Evolutionary conservation across 2,888 invertebrate genomes (phyloP).

Genomic region (Sphinx pinastri): DNA sequence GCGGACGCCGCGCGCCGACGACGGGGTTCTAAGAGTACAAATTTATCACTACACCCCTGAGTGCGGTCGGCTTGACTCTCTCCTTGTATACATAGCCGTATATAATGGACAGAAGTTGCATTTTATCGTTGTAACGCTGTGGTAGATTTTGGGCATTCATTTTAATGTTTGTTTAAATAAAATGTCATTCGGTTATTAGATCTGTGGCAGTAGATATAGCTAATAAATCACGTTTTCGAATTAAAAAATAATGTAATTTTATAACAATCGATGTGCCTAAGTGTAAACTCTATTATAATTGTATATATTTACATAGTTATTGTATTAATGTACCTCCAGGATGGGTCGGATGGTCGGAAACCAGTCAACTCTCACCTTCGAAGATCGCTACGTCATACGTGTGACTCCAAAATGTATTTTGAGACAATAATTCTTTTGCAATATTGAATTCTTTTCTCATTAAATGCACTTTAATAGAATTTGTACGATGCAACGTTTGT

Average conservation of each 20-base stretch:
- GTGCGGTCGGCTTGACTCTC: slow-evolving; percentile 68
- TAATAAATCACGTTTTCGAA: slow-evolving; percentile 76
- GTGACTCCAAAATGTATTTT: slow-evolving; percentile 58
- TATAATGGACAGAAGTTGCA: slow-evolving; percentile 68
- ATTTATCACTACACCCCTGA: slow-evolving; percentile 73
- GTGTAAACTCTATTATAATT: slow-evolving; percentile 79
- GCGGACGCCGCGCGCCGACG: slow-evolving; percentile 52
- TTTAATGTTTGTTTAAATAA: slow-evolving; percentile 50
- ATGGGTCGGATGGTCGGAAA: slow-evolving; percentile 42
- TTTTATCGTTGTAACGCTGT: slow-evolving; percentile 49
- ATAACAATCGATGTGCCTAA: slow-evolving; percentile 85
- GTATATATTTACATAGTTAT: slow-evolving; percentile 63
- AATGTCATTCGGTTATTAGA: slow-evolving; percentile 66
- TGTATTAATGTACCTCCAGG: slow-evolving; percentile 59
- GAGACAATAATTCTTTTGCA: slow-evolving; percentile 62
- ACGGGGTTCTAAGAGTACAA: slow-evolving; percentile 78
- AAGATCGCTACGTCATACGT: slow-evolving; percentile 39
- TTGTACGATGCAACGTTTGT: slow-evolving; percentile 28
- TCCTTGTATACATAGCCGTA: slow-evolving; percentile 66
- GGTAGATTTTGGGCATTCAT: slow-evolving; percentile 42
- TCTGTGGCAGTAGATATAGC: slow-evolving; percentile 69
- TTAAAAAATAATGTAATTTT: slow-evolving; percentile 79
- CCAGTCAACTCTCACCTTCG: slow-evolving; percentile 46
- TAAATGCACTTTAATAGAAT: slow-evolving; percentile 38
- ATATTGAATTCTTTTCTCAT: slow-evolving; percentile 41